These are phyloP conservation scores for Physocephala rufipes DNA, from an alignment of 2,888 invertebrate species.

Conservation along the genomic window DNA sequence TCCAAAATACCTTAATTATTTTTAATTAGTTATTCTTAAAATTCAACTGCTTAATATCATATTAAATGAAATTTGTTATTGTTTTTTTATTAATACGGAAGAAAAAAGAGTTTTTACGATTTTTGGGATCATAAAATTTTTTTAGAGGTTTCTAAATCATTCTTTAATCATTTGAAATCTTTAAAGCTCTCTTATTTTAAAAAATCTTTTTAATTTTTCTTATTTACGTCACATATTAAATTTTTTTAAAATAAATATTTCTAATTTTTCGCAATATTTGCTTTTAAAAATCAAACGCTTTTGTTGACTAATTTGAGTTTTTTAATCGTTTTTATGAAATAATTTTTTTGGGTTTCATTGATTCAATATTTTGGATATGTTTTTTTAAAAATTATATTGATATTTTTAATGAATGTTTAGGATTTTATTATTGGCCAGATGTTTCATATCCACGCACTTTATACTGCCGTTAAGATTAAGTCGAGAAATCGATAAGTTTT, in stretches of 20 bases:
- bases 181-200: slow-evolving; percentile 20
- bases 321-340: neutral
- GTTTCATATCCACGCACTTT: too few species aligned
- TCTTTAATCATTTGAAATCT: too few species aligned
- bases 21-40: too few species aligned
- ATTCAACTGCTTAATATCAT: neutral
- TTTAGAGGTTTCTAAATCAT: too few species aligned
- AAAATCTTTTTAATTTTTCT: neutral
- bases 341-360: neutral
- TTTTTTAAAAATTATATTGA: neutral
- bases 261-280: neutral
- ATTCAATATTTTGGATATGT: slow-evolving; percentile 16
- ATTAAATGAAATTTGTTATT: neutral
- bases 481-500: too few species aligned
- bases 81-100: too few species aligned
- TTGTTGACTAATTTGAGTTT: neutral
- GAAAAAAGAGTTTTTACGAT: neutral
- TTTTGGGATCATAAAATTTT: neutral
- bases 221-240: neutral
- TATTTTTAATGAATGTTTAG: neutral
- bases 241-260: slow-evolving; percentile 15
- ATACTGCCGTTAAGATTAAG: too few species aligned
- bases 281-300: neutral
- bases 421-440: too few species aligned
- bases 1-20: too few species aligned